A percentile compares a stretch with the other conserved stretches of the same genome.
phyloP scores from a whole-genome alignment of 2,888 invertebrate species.

The Dinocampus coccinellae region DNA sequence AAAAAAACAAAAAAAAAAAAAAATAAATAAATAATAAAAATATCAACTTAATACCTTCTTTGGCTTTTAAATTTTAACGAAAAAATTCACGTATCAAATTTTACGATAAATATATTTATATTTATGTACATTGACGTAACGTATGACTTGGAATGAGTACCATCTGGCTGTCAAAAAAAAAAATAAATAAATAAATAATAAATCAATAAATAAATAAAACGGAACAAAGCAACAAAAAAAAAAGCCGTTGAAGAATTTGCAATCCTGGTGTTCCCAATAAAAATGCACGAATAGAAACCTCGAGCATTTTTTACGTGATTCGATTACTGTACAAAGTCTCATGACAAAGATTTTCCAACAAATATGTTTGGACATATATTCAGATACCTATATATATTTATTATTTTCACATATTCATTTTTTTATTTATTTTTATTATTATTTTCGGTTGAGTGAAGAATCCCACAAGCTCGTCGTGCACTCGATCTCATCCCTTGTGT shows the following conservation, averaged over 20 bases:
- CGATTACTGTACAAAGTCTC: constrained; percentile 27
- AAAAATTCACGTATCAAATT: no score
- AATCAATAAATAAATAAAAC: no score
- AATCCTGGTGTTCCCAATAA: constrained; percentile 31
- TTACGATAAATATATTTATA: no score
- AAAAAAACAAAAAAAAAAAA: no score
- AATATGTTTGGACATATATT: background rate
- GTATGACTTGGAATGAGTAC: no score
- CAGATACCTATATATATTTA: background rate
- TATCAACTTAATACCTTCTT: no score
- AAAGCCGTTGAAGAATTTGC: background rate
- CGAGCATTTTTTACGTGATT: constrained; percentile 43
- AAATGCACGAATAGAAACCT: constrained; percentile 26
- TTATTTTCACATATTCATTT: background rate
- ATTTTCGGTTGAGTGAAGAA: background rate
- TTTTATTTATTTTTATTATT: background rate
- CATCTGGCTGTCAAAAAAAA: no score
- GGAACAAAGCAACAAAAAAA: no score
- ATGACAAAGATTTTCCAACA: constrained; percentile 21
- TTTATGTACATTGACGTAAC: no score
- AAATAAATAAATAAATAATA: no score
- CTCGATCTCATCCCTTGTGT: background rate
- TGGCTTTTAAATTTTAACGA: no score
- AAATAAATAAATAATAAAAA: no score
- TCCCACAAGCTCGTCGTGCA: background rate